Conservation (phyloP, 2,113 vertebrate species). For the Percina caprodes region DNA sequence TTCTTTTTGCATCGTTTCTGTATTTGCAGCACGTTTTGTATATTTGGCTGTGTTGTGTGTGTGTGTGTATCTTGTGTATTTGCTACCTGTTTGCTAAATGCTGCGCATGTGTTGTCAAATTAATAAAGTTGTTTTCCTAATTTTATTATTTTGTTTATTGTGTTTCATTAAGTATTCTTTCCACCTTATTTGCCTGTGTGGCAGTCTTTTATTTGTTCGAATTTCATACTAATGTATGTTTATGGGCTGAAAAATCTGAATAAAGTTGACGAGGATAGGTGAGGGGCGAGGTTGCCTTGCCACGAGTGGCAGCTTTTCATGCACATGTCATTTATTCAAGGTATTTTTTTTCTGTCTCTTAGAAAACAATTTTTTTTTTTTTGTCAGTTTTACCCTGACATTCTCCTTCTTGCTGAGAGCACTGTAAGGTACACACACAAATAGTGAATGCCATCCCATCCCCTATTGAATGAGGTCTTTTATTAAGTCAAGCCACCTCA, state of each 20-base stretch:
- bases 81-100: too few relatives aligned
- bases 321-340: slow-evolving; percentile 9
- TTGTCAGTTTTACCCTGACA: slow-evolving; percentile 58
- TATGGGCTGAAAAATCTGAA: neutral
- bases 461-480: slow-evolving; percentile 24
- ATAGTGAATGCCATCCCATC: slow-evolving; percentile 39
- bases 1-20: too few relatives aligned
- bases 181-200: neutral
- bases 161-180: too few relatives aligned
- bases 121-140: too few relatives aligned
- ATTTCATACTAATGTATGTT: neutral
- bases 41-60: too few relatives aligned
- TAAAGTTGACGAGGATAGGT: neutral
- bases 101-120: too few relatives aligned
- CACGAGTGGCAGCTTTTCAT: slow-evolving; percentile 28
- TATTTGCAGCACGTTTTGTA: too few relatives aligned
- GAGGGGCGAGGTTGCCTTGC: neutral
- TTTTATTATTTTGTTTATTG: too few relatives aligned
- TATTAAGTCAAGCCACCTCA: slow-evolving; percentile 49
- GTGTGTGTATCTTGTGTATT: too few relatives aligned
- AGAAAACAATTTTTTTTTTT: slow-evolving; percentile 49
- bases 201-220: neutral
- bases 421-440: slow-evolving; percentile 10
- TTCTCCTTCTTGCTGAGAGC: slow-evolving; percentile 19
- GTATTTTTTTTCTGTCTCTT: slow-evolving; percentile 15